Percentiles rank a stretch among this genome's conserved stretches.
phyloP scores from a whole-genome alignment of 2,113 vertebrate genomes.

The Alexandromys fortis region DNA sequence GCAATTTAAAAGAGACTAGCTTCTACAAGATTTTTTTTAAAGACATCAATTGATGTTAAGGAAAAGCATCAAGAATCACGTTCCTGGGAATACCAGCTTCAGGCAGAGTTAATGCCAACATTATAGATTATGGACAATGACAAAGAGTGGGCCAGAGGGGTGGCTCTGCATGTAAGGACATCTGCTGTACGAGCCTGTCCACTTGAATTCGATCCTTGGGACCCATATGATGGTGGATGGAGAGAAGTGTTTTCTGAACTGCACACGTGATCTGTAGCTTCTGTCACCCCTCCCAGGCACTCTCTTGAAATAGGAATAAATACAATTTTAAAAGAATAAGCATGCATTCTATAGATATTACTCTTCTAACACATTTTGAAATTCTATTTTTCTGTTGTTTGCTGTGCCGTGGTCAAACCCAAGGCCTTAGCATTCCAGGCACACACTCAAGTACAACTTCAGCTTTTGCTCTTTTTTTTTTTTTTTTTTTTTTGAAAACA shows the following conservation, averaged over 20 bases:
- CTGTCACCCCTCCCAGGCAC: background rate
- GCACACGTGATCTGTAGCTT: background rate
- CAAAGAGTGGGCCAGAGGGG: background rate
- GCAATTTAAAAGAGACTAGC: background rate
- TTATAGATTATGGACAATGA: background rate
- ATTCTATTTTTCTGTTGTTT: background rate
- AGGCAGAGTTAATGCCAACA: background rate
- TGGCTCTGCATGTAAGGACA: background rate
- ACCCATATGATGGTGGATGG: background rate
- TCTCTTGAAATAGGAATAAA: background rate
- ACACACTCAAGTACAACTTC: background rate
- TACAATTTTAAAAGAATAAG: background rate
- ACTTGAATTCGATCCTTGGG: background rate
- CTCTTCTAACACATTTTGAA: conserved; percentile 26
- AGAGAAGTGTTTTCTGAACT: background rate
- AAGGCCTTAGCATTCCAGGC: background rate
- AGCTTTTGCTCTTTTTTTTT: background rate
- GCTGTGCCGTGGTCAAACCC: background rate
- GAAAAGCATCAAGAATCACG: conserved; percentile 8
- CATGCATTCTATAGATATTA: background rate
- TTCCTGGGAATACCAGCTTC: background rate
- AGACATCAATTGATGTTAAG: background rate
- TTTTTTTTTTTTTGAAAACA: background rate
- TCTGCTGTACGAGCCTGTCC: background rate
- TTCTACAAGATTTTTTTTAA: conserved; percentile 25